Conservation (phyloP, 2,797 vertebrate species). For the Pangasius krempfi region DNA sequence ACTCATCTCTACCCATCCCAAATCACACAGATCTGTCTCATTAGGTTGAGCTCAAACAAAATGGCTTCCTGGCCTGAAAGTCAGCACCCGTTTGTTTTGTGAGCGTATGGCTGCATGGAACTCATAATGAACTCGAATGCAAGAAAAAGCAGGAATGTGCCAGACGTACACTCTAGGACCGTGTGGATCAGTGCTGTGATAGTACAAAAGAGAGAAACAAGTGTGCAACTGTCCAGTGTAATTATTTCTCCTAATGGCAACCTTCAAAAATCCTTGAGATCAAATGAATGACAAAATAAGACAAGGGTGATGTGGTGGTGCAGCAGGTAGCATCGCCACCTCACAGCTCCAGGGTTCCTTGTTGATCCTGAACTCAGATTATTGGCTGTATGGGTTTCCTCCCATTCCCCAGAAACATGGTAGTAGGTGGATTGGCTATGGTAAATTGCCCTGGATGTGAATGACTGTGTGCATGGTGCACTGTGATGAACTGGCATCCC, state of each 20-base stretch:
- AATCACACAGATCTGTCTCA: slow-evolving; percentile 56
- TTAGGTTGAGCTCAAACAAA: slow-evolving; percentile 57
- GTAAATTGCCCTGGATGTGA: background rate
- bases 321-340: no score
- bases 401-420: background rate
- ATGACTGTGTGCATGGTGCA: background rate
- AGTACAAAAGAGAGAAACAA: background rate
- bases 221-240: background rate
- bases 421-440: background rate
- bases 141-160: slow-evolving; percentile 72
- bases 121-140: slow-evolving; percentile 72
- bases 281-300: background rate
- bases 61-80: slow-evolving; percentile 60
- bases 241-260: slow-evolving; percentile 6
- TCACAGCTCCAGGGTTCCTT: background rate
- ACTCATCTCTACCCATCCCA: slow-evolving; percentile 44
- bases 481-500: background rate
- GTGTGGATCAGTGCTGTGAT: slow-evolving; percentile 30
- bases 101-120: slow-evolving; percentile 62
- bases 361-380: background rate
- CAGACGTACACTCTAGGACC: slow-evolving; percentile 48
- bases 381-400: background rate
- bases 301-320: background rate
- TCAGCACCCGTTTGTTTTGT: slow-evolving; percentile 55
- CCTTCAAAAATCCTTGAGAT: background rate